These are phyloP conservation scores for Sphecodes monilicornis DNA, from an alignment of 2,888 invertebrate genomes.

Conservation along the genomic window DNA sequence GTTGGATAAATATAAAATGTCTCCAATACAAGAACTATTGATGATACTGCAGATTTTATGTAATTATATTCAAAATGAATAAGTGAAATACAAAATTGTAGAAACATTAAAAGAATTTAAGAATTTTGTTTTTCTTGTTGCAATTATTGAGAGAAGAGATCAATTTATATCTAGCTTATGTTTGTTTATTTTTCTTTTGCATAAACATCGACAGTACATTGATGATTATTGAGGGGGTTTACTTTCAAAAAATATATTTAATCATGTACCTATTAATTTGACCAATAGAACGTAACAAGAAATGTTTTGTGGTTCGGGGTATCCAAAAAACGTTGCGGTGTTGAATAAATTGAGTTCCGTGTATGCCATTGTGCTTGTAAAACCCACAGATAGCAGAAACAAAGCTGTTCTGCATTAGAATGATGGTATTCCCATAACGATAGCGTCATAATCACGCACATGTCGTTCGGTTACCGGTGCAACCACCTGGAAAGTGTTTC, in stretches of 20 bases:
- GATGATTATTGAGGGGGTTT: no score
- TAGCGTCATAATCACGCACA: slow-evolving; percentile 79
- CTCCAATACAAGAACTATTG: no score
- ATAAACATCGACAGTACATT: not conserved
- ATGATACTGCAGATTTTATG: no score
- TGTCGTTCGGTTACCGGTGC: slow-evolving; percentile 73
- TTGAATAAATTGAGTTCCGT: not conserved
- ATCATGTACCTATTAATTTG: not conserved
- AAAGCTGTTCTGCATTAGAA: slow-evolving; percentile 58
- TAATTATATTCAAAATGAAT: no score
- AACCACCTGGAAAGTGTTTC: slow-evolving; percentile 80
- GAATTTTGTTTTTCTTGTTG: no score
- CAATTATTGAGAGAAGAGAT: no score
- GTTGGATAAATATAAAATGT: no score
- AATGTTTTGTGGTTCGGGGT: not conserved
- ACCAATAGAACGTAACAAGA: not conserved
- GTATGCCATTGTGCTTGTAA: no score
- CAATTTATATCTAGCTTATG: no score
- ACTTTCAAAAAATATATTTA: not conserved
- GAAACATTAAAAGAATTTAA: no score
- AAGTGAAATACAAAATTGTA: no score
- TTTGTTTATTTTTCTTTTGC: not conserved
- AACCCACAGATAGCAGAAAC: slow-evolving; percentile 11
- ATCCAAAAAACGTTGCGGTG: not conserved
- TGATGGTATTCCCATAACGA: slow-evolving; percentile 80